Evolutionary conservation across 2,888 invertebrate species (phyloP).

Genomic region (Drosophila diplacantha): DNA sequence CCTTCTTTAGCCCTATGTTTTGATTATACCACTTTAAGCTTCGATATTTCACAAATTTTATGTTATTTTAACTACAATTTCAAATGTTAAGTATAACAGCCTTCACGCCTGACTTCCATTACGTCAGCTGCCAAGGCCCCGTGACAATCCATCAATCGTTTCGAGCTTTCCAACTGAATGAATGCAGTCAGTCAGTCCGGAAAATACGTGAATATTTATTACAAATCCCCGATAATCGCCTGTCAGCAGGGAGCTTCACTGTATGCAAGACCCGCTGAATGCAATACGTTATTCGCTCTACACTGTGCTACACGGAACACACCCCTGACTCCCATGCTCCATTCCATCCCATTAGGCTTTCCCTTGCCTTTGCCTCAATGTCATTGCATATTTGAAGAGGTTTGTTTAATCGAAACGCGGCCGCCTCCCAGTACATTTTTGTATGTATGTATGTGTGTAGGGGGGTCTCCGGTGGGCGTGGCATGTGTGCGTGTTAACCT

Average conservation of each 20-base stretch:
- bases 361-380: slow-evolving; percentile 65
- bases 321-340: neutral
- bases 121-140: slow-evolving; percentile 3
- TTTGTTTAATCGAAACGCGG: slow-evolving; percentile 68
- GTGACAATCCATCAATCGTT: slow-evolving; percentile 5
- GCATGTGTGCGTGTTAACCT: slow-evolving; percentile 36
- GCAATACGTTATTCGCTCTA: slow-evolving; percentile 19
- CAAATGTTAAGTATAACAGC: neutral
- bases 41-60: neutral
- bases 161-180: slow-evolving; percentile 1
- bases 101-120: neutral
- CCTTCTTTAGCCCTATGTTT: neutral
- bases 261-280: slow-evolving; percentile 13
- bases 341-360: slow-evolving; percentile 16
- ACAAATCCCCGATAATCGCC: slow-evolving; percentile 12
- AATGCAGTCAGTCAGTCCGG: neutral
- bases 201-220: slow-evolving; percentile 9
- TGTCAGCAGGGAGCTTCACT: slow-evolving; percentile 4
- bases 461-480: slow-evolving; percentile 29
- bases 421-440: slow-evolving; percentile 19
- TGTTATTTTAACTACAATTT: neutral
- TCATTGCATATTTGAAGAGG: slow-evolving; percentile 68
- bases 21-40: too few species aligned
- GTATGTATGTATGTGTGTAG: neutral
- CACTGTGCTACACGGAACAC: neutral